Evolutionary conservation across 2,797 vertebrate genomes (phyloP), one percentile per base, ranked within the genome.

Genomic region (Iguana delicatissima): DNA sequence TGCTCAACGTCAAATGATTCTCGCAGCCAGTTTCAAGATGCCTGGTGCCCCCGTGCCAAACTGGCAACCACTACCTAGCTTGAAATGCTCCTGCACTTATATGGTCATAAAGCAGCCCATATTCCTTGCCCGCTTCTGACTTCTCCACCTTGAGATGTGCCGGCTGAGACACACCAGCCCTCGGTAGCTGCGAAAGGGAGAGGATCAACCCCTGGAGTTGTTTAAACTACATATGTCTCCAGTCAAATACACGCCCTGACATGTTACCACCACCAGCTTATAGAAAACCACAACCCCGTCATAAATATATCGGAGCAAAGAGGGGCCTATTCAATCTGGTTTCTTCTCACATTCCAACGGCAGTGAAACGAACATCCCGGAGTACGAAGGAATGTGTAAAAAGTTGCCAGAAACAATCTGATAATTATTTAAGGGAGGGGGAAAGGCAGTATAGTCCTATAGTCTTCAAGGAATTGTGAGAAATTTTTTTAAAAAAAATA

Each of bases 1-100:
- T 89, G 7, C 76, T 80, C 0, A 0, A 67, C 94, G 93, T 96
- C 90, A 93, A 96, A 96, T 94, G 87, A 77, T 32, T 86, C 87
- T 87, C 89, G 77, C 85, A 88, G 93, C 93, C 92, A 16, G 0
- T 24, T 85, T 93, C 93, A 94, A 80, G 62, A 88, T 79, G 42
- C 8, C 0, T 0, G 57, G 91, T 93, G 90, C 93, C 91, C 85
- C 16, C 79, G 67, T 50, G 92, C 92, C 95, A 92, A 89, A 72
- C 76, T 93, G 96, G 93, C 94, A 93, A n/a, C 57, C 18, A 26
- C 6, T 64, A 6, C 55, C 18, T 76, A 2, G 5, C 38, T 2
- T 0, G 85, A 69, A 64, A 64, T 2, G 52, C 92, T 84, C 89
- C 91, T n/a, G 0, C 2, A 87, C 94, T 94, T 92, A 93, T 95